A percentile compares a stretch with the other conserved stretches of the same genome.
Conservation (phyloP, 2,888 invertebrate species). For the Mythimna lalbum region DNA sequence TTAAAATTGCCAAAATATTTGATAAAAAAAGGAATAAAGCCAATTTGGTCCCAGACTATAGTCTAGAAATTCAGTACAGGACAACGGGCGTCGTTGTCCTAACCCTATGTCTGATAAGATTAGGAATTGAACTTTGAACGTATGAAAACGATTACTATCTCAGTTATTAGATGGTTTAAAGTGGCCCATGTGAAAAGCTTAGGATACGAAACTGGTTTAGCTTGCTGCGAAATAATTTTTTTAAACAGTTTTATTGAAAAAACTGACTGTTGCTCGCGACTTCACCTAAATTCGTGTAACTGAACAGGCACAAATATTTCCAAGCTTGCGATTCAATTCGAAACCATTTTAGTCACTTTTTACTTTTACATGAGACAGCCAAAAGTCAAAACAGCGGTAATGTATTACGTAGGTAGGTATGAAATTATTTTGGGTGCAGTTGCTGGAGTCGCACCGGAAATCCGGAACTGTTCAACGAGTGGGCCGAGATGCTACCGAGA, state of each 20-base stretch:
- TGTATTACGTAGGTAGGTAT: no score
- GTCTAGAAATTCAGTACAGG: conserved; percentile 40
- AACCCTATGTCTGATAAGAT: conserved; percentile 41
- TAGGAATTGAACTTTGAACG: conserved; percentile 58
- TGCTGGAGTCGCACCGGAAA: no score
- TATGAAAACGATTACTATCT: conserved; percentile 54
- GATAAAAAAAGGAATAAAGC: conserved; percentile 34
- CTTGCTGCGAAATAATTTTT: conserved; percentile 27
- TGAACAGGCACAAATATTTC: no score
- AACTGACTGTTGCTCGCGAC: no score
- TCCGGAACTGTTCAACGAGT: no score
- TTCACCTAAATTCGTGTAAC: no score
- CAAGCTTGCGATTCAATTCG: no score
- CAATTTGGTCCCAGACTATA: conserved; percentile 34
- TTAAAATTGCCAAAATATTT: conserved; percentile 8
- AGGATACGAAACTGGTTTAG: conserved; percentile 21
- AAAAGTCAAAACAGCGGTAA: no score
- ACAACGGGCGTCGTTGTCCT: conserved; percentile 37
- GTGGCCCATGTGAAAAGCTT: conserved; percentile 46
- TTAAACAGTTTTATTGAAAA: conserved; percentile 32
- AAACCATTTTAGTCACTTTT: no score
- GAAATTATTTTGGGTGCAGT: no score
- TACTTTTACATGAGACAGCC: no score
- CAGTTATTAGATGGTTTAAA: conserved; percentile 51
- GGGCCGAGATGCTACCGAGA: no score